Base-by-base conservation (phyloP, 37 sponge, comb jelly and placozoan genomes). In the Ephydatia muelleri region DNA sequence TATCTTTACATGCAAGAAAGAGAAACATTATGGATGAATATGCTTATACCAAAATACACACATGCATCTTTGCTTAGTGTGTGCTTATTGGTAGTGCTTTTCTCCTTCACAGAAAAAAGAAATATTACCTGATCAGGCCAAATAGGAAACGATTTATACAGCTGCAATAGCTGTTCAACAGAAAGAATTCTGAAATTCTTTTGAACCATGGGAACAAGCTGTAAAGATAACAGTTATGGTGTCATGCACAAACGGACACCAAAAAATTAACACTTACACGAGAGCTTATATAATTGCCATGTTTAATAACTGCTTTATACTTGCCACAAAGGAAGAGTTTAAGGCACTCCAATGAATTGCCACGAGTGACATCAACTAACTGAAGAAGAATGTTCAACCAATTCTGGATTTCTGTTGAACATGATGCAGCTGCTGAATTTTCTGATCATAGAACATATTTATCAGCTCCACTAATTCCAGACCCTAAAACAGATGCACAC, bases 361-460 rank as follows among this genome's bases (percentile, higher is more conserved):
- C 35, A 1, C 70, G 70, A 33, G 88, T 76, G 14, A 87, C 43
- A 36, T 87, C 88, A 12, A 87, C 39, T 70, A 87, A 37, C 76
- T 48, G 76, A 2, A 87, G 77, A 37, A 87, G 75, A 28, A 87
- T 76, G 36, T 49, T 40, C 37, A 87, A 37, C 88, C 88, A 87
- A 35, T 75, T 76, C 16, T 57, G 57, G 16, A 57, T 57, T 57
- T 4, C 16, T 57, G 57, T 57, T 1, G 16, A 11, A 57, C 16
- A 21, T 16, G 57, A 57, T 57, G 12, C 19, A 57, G 9, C 57
- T 57, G 12, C 57, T 57, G 57, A 21, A 57, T 57, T 1, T 57
- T 57, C 57, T 14, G 12, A 14, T 13, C 57, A 57, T 57, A 57
- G 19, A 57, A 57, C 16, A 21, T 57, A 57, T 11, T 21, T 57